Conservation (phyloP, 2,797 vertebrate species). For the Astyanax mexicanus region DNA sequence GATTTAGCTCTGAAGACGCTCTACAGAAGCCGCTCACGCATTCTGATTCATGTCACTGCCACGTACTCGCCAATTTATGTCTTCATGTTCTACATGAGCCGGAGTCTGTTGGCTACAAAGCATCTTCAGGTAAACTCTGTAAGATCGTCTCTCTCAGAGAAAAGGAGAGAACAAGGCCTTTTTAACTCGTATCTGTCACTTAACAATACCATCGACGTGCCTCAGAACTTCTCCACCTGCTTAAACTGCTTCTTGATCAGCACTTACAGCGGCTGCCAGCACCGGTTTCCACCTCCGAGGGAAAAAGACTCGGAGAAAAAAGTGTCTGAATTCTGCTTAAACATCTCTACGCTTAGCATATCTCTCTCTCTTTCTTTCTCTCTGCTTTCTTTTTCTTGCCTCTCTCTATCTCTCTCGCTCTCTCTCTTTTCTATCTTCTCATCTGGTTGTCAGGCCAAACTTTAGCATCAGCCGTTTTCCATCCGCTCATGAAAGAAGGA, state of each 20-base stretch:
- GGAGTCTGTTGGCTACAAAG: constrained; percentile 17
- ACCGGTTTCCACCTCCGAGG: constrained; percentile 56
- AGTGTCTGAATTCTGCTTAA: constrained; percentile 43
- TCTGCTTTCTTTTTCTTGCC: background rate
- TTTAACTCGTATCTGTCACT: constrained; percentile 44
- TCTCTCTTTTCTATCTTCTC: constrained; percentile 38
- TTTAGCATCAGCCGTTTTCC: constrained; percentile 54
- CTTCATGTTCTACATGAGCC: constrained; percentile 13
- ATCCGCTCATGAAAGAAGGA: constrained; percentile 39
- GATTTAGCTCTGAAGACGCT: background rate
- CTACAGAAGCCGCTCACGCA: constrained; percentile 1
- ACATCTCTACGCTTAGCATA: constrained; percentile 23
- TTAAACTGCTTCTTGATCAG: constrained; percentile 60
- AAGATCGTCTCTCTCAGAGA: constrained; percentile 20
- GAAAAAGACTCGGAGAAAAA: no score
- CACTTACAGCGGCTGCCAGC: constrained; percentile 54
- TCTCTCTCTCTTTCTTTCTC: background rate
- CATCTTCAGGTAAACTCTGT: constrained; percentile 9
- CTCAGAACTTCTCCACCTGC: constrained; percentile 44
- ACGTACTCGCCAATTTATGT: constrained; percentile 5
- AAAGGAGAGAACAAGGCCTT: constrained; percentile 34
- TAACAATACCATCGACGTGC: constrained; percentile 49
- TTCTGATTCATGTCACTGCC: constrained; percentile 12
- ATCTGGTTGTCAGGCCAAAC: constrained; percentile 52
- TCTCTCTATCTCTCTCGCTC: constrained; percentile 20